Percentiles rank a stretch among this genome's conserved stretches.
phyloP scores from a whole-genome alignment of 2,113 vertebrate species.

The Bungarus multicinctus region DNA sequence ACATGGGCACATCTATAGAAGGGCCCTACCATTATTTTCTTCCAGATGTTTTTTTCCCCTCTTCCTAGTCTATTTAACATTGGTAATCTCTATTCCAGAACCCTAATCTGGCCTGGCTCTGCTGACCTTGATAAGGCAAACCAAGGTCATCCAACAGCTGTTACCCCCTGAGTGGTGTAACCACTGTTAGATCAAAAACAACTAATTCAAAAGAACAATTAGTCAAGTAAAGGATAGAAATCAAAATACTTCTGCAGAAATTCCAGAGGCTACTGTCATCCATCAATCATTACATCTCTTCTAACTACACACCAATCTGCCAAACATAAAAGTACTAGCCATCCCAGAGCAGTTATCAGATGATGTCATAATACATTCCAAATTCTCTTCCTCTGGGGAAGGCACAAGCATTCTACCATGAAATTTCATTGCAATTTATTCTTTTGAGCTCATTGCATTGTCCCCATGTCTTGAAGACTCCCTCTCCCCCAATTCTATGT shows the following conservation, averaged over 20 bases:
- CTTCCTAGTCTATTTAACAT: neutral
- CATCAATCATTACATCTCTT: neutral
- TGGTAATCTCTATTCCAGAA: neutral
- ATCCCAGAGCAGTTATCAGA: neutral
- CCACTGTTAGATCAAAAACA: neutral
- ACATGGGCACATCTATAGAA: neutral
- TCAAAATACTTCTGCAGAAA: neutral
- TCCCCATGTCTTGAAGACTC: neutral
- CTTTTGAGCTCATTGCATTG: neutral
- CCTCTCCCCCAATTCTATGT: neutral
- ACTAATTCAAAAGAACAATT: neutral
- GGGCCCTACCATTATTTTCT: neutral
- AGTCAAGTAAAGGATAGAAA: neutral
- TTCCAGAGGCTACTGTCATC: too few species aligned
- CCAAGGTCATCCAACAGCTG: neutral
- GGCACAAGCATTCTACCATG: neutral
- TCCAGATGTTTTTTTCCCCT: neutral
- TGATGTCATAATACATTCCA: neutral
- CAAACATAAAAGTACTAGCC: neutral
- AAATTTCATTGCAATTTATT: neutral
- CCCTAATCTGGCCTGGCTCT: neutral
- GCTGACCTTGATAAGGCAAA: neutral
- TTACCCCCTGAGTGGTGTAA: neutral
- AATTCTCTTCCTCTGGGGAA: neutral
- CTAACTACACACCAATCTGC: neutral